Percentiles rank a stretch among this genome's conserved stretches.
Evolutionary conservation across 2,797 vertebrate genomes (phyloP).

Genomic region (Syndactyla subalaris): DNA sequence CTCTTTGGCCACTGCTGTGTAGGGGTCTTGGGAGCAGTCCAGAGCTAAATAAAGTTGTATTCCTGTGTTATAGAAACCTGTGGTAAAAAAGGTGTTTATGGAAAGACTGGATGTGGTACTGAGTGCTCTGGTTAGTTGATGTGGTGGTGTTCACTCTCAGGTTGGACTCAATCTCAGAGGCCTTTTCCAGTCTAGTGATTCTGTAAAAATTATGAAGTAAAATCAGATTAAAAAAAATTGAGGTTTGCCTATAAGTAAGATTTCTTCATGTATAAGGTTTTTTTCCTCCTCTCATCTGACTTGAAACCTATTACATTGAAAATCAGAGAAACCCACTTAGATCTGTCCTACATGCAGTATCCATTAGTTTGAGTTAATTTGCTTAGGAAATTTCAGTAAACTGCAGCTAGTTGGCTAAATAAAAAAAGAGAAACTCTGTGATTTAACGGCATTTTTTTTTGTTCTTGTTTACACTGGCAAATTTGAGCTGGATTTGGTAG

Average conservation of each 20-base stretch:
- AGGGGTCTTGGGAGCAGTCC: not conserved
- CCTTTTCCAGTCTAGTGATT: not conserved
- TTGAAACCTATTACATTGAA: not conserved
- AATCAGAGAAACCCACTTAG: not conserved
- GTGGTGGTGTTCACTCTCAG: not conserved
- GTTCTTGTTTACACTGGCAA: not conserved
- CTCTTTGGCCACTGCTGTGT: not conserved
- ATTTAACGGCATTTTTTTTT: not conserved
- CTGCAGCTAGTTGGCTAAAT: not conserved
- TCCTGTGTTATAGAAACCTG: not conserved
- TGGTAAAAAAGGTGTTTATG: not conserved
- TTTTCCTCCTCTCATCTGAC: not conserved
- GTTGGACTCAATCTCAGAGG: not conserved
- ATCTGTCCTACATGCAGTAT: not conserved
- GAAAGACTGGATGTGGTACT: not conserved
- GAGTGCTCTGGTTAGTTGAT: not conserved
- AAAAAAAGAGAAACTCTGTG: not conserved
- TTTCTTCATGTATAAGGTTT: not conserved
- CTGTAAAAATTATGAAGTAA: not conserved
- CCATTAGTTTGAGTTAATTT: not conserved
- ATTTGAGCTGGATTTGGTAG: not conserved
- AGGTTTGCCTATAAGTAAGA: not conserved
- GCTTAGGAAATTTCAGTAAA: not conserved
- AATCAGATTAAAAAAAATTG: not conserved
- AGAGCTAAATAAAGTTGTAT: not conserved